Percentiles rank a stretch among this genome's conserved stretches.
Conservation (phyloP, 2,797 vertebrate genomes). For the Esox lucius region DNA sequence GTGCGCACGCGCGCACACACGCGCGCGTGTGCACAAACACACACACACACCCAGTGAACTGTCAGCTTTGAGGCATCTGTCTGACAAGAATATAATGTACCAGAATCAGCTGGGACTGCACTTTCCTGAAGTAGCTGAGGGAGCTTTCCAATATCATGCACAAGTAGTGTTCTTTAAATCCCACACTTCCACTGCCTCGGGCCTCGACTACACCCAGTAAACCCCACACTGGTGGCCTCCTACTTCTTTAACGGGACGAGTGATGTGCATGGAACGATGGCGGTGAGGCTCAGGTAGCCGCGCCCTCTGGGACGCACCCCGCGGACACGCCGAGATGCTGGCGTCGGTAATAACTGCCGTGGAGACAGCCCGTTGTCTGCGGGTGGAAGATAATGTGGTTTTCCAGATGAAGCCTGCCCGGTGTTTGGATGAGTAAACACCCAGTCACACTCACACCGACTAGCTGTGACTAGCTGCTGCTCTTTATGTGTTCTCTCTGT, state of each 20-base stretch:
- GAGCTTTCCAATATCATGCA: background rate
- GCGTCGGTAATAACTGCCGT: no score
- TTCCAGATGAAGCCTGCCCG: no score
- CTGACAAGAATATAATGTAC: background rate
- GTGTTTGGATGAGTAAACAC: no score
- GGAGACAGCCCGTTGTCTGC: no score
- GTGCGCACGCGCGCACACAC: no score
- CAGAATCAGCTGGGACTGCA: background rate
- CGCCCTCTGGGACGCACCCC: background rate
- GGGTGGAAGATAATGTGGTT: no score
- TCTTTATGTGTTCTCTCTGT: no score
- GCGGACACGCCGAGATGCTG: no score
- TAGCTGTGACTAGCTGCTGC: no score
- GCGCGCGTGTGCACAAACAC: no score
- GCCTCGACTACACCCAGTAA: background rate
- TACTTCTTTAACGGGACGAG: background rate
- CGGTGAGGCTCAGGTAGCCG: background rate
- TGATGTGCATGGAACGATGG: background rate
- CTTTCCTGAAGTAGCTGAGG: background rate
- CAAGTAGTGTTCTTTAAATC: background rate
- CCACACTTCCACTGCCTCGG: background rate
- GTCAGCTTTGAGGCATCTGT: background rate
- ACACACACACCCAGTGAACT: background rate
- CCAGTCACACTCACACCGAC: background rate
- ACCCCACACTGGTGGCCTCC: background rate